Evolutionary conservation across 2,888 invertebrate genomes (phyloP).

Genomic region (Sepiola atlantica): DNA sequence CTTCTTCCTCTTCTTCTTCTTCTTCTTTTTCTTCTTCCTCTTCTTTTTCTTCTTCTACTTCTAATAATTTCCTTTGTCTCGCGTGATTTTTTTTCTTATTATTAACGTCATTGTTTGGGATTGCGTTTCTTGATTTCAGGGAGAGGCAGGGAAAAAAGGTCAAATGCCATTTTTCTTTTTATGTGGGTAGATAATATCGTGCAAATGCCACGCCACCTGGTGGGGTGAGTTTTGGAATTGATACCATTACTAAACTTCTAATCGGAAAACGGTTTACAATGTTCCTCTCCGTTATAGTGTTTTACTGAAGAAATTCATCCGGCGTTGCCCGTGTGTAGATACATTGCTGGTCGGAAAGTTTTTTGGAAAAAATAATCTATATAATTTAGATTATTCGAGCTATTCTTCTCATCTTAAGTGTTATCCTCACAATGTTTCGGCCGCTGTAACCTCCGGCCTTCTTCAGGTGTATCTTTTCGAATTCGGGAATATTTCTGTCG

Average conservation of each 20-base stretch:
- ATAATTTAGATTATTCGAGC: too few species aligned
- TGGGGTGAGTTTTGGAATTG: background rate
- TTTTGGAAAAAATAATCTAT: too few species aligned
- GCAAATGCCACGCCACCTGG: constrained; percentile 5
- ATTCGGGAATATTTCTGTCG: too few species aligned
- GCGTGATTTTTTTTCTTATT: background rate
- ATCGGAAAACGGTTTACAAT: background rate
- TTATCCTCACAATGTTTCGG: too few species aligned
- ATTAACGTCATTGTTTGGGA: background rate
- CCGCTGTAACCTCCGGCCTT: too few species aligned
- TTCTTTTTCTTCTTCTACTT: background rate
- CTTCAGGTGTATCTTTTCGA: too few species aligned
- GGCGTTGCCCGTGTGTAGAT: too few species aligned
- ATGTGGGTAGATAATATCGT: background rate
- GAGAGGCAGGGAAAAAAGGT: background rate
- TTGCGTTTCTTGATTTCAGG: background rate
- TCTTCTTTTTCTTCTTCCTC: background rate
- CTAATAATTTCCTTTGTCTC: too few species aligned
- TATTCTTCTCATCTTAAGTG: too few species aligned
- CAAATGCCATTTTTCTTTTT: background rate
- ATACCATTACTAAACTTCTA: background rate
- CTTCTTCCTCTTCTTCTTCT: background rate
- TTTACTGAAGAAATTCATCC: too few species aligned
- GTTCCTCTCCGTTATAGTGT: background rate
- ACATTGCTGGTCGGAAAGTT: too few species aligned